phyloP scores from a whole-genome alignment of 2,113 vertebrate genomes.

The Pantherophis guttatus region DNA sequence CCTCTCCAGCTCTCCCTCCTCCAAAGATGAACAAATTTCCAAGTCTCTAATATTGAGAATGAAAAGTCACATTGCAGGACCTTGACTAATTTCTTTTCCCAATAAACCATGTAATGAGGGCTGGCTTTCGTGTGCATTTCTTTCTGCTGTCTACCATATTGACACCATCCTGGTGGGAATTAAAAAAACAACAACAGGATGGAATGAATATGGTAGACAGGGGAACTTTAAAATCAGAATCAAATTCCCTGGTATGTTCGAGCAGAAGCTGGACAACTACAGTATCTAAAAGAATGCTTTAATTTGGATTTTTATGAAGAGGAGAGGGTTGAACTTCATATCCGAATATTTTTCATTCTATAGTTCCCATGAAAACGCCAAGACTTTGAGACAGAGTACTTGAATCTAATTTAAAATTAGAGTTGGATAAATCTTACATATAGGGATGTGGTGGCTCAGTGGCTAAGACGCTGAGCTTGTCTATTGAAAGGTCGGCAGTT shows the following conservation, averaged over 20 bases:
- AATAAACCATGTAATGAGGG: constrained; percentile 7
- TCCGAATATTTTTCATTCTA: not conserved
- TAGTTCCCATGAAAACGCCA: not conserved
- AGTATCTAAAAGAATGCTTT: not conserved
- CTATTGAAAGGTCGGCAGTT: no score
- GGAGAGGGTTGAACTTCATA: not conserved
- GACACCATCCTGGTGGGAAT: not conserved
- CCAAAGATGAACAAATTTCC: not conserved
- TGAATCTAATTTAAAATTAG: not conserved
- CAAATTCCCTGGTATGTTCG: not conserved
- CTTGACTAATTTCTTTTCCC: constrained; percentile 29
- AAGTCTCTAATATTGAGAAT: constrained; percentile 24
- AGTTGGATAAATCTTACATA: constrained; percentile 1
- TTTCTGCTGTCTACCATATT: not conserved
- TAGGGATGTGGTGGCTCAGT: no score
- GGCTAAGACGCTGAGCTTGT: no score
- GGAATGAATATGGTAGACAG: not conserved
- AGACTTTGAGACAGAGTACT: not conserved
- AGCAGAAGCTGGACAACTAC: not conserved
- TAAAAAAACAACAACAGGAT: not conserved
- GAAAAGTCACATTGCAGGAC: fast-evolving
- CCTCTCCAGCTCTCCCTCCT: not conserved
- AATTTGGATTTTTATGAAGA: not conserved
- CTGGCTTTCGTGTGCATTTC: not conserved
- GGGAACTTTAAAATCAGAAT: not conserved